These are phyloP conservation scores for Drosophila meridionalis DNA, from an alignment of 2,888 invertebrate genomes.

Conservation along the genomic window DNA sequence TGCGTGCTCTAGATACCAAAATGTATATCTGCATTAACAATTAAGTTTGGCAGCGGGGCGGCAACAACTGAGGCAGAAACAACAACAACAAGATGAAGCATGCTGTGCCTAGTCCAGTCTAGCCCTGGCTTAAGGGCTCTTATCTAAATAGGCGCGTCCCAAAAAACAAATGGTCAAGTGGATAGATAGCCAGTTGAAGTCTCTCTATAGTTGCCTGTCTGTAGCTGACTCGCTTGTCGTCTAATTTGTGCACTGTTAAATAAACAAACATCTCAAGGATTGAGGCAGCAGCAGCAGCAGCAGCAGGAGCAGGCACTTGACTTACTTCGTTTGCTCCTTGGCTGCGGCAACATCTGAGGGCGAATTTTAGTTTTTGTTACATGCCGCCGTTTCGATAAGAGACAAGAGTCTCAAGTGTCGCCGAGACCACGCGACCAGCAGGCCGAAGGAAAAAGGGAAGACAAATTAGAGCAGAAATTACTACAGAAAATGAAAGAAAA, in stretches of 20 bases:
- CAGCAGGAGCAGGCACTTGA: constrained; percentile 61
- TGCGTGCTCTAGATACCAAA: constrained; percentile 32
- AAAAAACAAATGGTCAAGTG: constrained; percentile 80
- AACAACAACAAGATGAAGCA: constrained; percentile 25
- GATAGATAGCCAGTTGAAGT: constrained; percentile 53
- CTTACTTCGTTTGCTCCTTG: constrained; percentile 20
- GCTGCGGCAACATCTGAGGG: constrained; percentile 51
- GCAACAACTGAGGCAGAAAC: constrained; percentile 29
- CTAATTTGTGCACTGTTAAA: constrained; percentile 81
- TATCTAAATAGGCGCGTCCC: constrained; percentile 81
- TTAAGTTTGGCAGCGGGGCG: constrained; percentile 52
- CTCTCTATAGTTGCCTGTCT: constrained; percentile 1
- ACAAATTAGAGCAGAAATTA: constrained; percentile 10
- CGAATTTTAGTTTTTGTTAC: constrained; percentile 48
- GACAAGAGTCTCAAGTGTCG: constrained; percentile 44
- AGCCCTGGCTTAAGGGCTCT: constrained; percentile 31
- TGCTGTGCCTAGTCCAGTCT: constrained; percentile 48
- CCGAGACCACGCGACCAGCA: constrained; percentile 38
- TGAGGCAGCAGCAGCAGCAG: constrained; percentile 22
- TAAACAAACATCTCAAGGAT: constrained; percentile 71
- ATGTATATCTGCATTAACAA: constrained; percentile 70
- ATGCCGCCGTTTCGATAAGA: constrained; percentile 53
- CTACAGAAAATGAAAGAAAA: background rate
- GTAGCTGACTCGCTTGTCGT: constrained; percentile 46
- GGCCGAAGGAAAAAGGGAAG: background rate